Evolutionary conservation across 2,888 invertebrate genomes (phyloP).

Genomic region (Celastrina argiolus): DNA sequence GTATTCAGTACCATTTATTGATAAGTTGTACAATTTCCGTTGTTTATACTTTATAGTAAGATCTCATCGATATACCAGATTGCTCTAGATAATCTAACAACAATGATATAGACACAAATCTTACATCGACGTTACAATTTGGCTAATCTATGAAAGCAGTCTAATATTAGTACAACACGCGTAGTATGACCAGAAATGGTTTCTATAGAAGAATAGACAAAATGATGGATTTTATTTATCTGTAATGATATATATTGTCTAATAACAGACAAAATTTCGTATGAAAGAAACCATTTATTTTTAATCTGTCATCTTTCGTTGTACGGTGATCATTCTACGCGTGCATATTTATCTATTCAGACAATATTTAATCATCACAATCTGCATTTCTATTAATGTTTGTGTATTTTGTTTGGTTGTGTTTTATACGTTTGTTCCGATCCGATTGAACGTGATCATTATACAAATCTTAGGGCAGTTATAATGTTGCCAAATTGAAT

Average conservation of each 20-base stretch:
- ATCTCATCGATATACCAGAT: neutral
- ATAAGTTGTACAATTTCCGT: conserved; percentile 10
- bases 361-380: conserved; percentile 2
- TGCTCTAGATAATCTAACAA: conserved; percentile 9
- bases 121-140: conserved; percentile 6
- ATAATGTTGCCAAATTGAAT: no score
- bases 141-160: neutral
- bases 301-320: no score
- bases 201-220: no score
- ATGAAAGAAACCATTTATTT: no score
- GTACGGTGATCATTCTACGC: no score
- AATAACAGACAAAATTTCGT: no score
- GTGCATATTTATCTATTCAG: neutral
- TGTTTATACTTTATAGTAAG: neutral
- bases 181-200: no score
- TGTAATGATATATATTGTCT: no score
- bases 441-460: no score
- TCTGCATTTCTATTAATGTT: conserved; percentile 11
- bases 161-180: no score
- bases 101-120: neutral
- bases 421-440: conserved; percentile 2
- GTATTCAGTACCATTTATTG: conserved; percentile 12
- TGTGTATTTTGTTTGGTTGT: conserved; percentile 1
- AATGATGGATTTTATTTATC: no score
- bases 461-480: no score